phyloP scores from a whole-genome alignment of 2,888 invertebrate species.

The Heliothis peltigera region DNA sequence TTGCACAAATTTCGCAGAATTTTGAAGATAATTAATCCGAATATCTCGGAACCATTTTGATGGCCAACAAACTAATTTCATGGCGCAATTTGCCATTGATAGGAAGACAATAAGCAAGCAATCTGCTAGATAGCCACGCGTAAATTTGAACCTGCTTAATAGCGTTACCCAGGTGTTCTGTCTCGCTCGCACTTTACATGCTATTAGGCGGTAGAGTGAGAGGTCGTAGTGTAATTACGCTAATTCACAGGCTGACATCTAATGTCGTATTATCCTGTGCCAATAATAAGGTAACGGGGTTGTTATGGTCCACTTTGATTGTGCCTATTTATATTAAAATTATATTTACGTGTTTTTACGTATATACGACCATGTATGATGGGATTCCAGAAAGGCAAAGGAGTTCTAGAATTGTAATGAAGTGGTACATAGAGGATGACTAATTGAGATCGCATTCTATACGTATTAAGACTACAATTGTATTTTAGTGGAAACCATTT shows the following conservation, averaged over 20 bases:
- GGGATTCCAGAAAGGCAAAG: background rate
- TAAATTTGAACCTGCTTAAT: slow-evolving; percentile 58
- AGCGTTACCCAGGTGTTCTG: slow-evolving; percentile 24
- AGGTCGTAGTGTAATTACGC: slow-evolving; percentile 48
- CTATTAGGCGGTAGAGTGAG: slow-evolving; percentile 14
- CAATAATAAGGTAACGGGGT: slow-evolving; percentile 33
- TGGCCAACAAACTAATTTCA: slow-evolving; percentile 52
- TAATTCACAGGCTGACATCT: slow-evolving; percentile 52
- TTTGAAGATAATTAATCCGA: slow-evolving; percentile 33
- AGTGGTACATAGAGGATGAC: slow-evolving; percentile 1
- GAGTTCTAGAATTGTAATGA: background rate
- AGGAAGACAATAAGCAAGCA: slow-evolving; percentile 62
- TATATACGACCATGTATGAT: too few relatives aligned
- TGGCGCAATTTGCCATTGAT: slow-evolving; percentile 61
- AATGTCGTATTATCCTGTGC: slow-evolving; percentile 45
- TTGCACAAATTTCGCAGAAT: slow-evolving; percentile 7
- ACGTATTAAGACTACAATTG: background rate
- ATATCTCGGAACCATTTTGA: slow-evolving; percentile 36
- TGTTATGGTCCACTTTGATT: slow-evolving; percentile 43
- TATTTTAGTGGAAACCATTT: background rate
- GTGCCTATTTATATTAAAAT: too few relatives aligned
- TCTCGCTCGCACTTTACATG: slow-evolving; percentile 38
- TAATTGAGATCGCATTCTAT: background rate
- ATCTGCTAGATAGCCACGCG: slow-evolving; percentile 60
- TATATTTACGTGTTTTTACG: too few relatives aligned